These are phyloP conservation scores for Azemiops feae DNA, from an alignment of 2,113 vertebrate species.

Conservation along the genomic window DNA sequence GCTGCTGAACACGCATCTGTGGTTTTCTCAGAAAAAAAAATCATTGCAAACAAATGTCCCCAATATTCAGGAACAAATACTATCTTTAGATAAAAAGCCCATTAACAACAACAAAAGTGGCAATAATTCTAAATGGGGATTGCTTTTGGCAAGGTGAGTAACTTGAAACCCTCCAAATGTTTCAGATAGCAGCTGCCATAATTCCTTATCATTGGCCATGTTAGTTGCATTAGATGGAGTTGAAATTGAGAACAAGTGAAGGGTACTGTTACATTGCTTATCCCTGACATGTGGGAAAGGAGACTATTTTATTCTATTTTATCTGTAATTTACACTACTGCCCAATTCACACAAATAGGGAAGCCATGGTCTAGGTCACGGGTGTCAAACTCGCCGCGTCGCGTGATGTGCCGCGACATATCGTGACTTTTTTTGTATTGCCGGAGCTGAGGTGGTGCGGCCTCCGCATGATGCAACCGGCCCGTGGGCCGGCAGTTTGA, in stretches of 20 bases:
- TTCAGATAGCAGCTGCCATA: not conserved
- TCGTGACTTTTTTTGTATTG: no score
- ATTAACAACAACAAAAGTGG: not conserved
- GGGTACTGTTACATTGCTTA: not conserved
- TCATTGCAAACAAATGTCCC: not conserved
- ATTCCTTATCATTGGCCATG: not conserved
- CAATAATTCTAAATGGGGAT: not conserved
- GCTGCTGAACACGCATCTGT: not conserved
- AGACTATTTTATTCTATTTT: not conserved
- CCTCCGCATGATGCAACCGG: no score
- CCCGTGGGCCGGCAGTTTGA: no score
- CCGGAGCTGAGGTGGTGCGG: no score
- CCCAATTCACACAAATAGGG: not conserved
- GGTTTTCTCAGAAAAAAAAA: not conserved
- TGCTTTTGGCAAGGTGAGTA: not conserved
- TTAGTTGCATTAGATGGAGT: not conserved
- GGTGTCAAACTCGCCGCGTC: no score
- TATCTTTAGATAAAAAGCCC: not conserved
- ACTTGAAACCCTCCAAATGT: not conserved
- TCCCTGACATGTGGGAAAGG: not conserved
- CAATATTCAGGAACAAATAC: slow-evolving; percentile 10
- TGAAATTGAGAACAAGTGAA: not conserved
- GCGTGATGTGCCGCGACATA: no score
- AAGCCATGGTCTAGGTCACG: not conserved
- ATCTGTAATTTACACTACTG: not conserved